Conservation (phyloP, 2,113 vertebrate genomes). For the Oreochromis spilurus region DNA sequence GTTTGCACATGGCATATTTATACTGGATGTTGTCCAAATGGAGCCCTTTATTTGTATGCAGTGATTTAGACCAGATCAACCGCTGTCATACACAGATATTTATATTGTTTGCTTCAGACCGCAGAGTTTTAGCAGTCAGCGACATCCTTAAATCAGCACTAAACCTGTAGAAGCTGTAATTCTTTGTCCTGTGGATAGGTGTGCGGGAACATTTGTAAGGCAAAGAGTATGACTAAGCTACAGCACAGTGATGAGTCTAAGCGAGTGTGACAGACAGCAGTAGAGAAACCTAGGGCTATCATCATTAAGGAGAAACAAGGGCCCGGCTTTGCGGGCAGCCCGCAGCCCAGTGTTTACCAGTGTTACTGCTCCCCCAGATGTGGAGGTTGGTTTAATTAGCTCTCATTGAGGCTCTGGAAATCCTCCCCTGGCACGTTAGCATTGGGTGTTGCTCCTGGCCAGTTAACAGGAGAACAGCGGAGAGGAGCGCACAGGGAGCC, state of each 20-base stretch:
- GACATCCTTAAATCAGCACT: background rate
- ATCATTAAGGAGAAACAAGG: constrained; percentile 52
- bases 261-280: constrained; percentile 47
- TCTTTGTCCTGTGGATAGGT: background rate
- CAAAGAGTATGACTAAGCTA: background rate
- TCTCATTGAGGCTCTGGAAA: constrained; percentile 65
- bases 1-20: constrained; percentile 2
- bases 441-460: constrained; percentile 49
- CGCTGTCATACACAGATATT: background rate
- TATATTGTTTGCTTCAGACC: background rate
- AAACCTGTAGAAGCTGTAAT: background rate
- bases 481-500: constrained; percentile 43
- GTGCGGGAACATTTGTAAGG: background rate
- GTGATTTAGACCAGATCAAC: background rate
- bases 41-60: background rate
- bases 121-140: background rate
- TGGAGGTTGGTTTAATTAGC: constrained; percentile 63
- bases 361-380: constrained; percentile 56
- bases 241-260: constrained; percentile 40
- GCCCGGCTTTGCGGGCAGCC: constrained; percentile 24
- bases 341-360: constrained; percentile 50
- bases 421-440: constrained; percentile 67
- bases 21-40: background rate
- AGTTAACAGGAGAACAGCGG: constrained; percentile 13
- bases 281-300: constrained; percentile 39